Base-by-base conservation (phyloP, 2,113 vertebrate genomes). In the Oreochromis spilurus region DNA sequence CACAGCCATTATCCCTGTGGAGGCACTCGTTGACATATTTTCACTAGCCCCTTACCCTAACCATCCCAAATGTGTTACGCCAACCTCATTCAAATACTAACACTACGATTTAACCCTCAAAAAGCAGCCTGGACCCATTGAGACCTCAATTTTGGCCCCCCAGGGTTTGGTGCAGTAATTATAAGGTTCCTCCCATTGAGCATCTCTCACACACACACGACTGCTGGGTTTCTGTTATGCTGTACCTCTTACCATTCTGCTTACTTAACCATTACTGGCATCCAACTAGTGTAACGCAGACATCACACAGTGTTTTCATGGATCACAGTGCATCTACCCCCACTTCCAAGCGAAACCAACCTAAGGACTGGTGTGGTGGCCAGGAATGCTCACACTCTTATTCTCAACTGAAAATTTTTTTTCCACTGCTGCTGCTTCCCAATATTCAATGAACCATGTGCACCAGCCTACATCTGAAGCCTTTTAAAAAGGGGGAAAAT, bases 401-500 rank as follows among this genome's bases (percentile, higher is more conserved):
- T 84, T 88, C 54, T 55, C 26, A 16, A 45, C 17, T 48, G 70
- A 1, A 10, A 50, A 65, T 5, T 0, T 0, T 4, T 11, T 2
- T 53, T 65, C 36, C 62, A 54, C 79, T 72, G 58, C 78, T 53
- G 67, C 78, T 67, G 54, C 53, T 50, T 78, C 57, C 72, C n/a
- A 78, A 88, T 89, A 79, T 65, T 45, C 85, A 90, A n/a, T 88
- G 81, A 92, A 92, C 83, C 92, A 40, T 89, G 90, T 34, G 48
- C 86, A 21, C 24, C 29, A 58, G 87, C 48, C 84, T 82, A 36
- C 62, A 52, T 40, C 77, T 36, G 60, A 83, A 83, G 53, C 55
- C 86, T 89, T 90, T n/a, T 70, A 9, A 72, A 88, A 58, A 19
- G 60, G 57, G 79, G 55, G 26, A 87, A 91, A 88, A 87, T 83